phyloP scores from a whole-genome alignment of 1,140 invertebrate genomes.

The Neoseiulus cucumeris region DNA sequence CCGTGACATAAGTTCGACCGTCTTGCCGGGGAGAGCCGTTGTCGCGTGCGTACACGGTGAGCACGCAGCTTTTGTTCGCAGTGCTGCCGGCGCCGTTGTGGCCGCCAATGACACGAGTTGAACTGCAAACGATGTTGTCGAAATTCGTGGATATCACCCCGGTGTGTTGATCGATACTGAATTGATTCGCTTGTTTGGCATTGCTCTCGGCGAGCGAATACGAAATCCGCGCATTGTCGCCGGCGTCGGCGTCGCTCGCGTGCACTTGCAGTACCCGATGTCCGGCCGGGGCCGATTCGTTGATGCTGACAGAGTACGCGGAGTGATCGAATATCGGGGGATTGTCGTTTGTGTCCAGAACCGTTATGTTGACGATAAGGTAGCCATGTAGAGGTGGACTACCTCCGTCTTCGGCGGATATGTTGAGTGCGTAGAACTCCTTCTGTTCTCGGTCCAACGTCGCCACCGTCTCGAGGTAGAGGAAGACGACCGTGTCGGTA shows the following conservation, averaged over 20 bases:
- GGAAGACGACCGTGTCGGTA: constrained; percentile 55
- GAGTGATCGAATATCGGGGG: constrained; percentile 77
- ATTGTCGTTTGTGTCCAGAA: constrained; percentile 84
- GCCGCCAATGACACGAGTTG: constrained; percentile 44
- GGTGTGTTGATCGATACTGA: constrained; percentile 65
- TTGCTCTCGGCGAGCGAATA: constrained; percentile 67
- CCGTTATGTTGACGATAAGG: constrained; percentile 66
- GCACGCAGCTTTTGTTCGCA: constrained; percentile 56
- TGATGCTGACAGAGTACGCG: constrained; percentile 71
- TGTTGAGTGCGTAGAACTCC: constrained; percentile 61
- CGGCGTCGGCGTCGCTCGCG: constrained; percentile 72
- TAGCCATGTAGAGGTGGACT: constrained; percentile 55
- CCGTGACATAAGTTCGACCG: constrained; percentile 78
- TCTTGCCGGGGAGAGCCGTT: constrained; percentile 70
- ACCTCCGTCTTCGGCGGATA: constrained; percentile 69
- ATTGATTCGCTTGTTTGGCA: constrained; percentile 36
- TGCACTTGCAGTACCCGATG: constrained; percentile 66
- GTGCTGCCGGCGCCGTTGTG: neutral
- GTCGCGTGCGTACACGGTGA: constrained; percentile 79
- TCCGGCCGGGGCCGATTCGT: constrained; percentile 72
- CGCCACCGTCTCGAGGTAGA: constrained; percentile 71
- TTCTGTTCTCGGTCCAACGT: constrained; percentile 66
- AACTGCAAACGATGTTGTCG: constrained; percentile 9
- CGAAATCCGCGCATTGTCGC: constrained; percentile 73
- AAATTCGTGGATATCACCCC: constrained; percentile 50